A percentile compares a stretch with the other conserved stretches of the same genome.
phyloP scores from a whole-genome alignment of 2,113 vertebrate species.

The Oryzias javanicus region DNA sequence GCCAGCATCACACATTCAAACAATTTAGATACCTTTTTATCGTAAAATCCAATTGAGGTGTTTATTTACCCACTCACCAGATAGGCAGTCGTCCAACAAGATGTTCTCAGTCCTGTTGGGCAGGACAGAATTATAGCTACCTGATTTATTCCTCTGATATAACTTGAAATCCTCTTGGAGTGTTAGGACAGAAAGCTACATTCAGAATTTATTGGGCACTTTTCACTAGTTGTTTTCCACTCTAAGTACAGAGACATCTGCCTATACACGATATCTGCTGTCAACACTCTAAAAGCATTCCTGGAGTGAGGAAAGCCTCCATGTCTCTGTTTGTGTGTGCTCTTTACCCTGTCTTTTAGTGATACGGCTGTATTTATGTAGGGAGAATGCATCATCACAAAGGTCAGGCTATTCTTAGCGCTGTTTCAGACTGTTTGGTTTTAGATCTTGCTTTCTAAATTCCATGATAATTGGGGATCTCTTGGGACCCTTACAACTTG shows the following conservation, averaged over 20 bases:
- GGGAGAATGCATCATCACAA: conserved; percentile 59
- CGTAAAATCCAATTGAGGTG: neutral
- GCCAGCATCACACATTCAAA: neutral
- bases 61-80: neutral
- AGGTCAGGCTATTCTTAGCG: conserved; percentile 72
- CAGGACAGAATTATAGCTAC: conserved; percentile 30
- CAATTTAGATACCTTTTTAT: neutral
- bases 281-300: conserved; percentile 71
- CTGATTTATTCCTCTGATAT: conserved; percentile 31
- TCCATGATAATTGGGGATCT: conserved; percentile 77
- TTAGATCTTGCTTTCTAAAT: conserved; percentile 77
- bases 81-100: conserved; percentile 10
- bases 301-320: conserved; percentile 54
- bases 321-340: conserved; percentile 10
- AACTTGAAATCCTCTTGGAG: conserved; percentile 24
- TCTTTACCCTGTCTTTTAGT: conserved; percentile 46
- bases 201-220: conserved; percentile 48
- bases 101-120: conserved; percentile 9
- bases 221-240: conserved; percentile 54
- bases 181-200: conserved; percentile 23
- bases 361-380: conserved; percentile 51
- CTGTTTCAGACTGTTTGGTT: conserved; percentile 66
- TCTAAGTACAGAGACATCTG: conserved; percentile 58
- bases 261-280: conserved; percentile 40
- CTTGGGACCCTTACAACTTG: conserved; percentile 66